A percentile compares a stretch with the other conserved stretches of the same genome.
phyloP scores from a whole-genome alignment of 37 sponge, comb jelly and placozoan genomes.

The Cladorhizidae sp. region DNA sequence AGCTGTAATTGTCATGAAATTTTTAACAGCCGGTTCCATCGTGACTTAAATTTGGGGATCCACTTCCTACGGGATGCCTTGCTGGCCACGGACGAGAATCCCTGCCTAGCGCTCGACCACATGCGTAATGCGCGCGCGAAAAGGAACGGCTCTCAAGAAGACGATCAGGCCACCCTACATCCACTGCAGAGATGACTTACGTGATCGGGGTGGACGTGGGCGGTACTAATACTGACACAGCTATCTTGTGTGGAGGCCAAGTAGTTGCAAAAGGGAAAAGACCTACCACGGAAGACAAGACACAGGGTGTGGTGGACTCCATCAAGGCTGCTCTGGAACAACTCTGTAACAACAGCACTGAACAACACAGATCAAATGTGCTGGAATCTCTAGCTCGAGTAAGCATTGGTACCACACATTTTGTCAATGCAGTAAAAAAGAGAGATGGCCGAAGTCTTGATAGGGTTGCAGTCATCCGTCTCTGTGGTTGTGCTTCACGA shows the following conservation, averaged over 20 bases:
- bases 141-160: no score
- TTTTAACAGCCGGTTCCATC: no score
- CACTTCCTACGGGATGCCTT: no score
- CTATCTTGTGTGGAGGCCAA: slow-evolving; percentile 42
- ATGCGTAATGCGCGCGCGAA: no score
- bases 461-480: slow-evolving; percentile 67
- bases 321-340: slow-evolving; percentile 46
- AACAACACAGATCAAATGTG: not conserved
- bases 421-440: slow-evolving; percentile 79
- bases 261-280: slow-evolving; percentile 39
- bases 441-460: slow-evolving; percentile 40
- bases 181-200: slow-evolving; percentile 8
- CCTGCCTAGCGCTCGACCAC: no score
- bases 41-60: no score
- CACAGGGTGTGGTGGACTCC: slow-evolving; percentile 55
- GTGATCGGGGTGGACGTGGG: slow-evolving; percentile 90
- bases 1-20: no score
- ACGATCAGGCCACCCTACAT: no score
- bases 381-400: slow-evolving; percentile 37
- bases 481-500: slow-evolving; percentile 68
- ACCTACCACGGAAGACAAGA: slow-evolving; percentile 60
- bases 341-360: not conserved
- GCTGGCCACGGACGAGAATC: no score
- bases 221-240: slow-evolving; percentile 91
- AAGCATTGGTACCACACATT: slow-evolving; percentile 89